Evolutionary conservation across 1,140 invertebrate genomes (phyloP).

Genomic region (Bombus superbus): DNA sequence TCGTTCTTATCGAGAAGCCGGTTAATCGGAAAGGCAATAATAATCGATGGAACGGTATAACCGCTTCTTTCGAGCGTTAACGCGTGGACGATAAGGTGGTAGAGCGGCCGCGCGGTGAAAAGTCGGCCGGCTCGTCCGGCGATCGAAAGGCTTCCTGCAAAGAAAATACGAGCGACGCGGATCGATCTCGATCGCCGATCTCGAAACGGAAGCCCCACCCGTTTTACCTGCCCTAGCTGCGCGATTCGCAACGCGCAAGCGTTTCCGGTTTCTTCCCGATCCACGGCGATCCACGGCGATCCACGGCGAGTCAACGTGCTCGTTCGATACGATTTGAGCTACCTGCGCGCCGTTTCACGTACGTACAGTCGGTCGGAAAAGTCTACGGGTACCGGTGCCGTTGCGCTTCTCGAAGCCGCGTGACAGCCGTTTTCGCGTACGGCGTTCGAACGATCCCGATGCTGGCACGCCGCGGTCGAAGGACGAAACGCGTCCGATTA

Average conservation of each 20-base stretch:
- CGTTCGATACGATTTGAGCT: background rate
- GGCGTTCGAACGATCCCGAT: too few relatives aligned
- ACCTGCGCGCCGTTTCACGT: background rate
- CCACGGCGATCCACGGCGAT: background rate
- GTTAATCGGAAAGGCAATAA: background rate
- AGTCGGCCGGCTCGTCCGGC: constrained; percentile 31
- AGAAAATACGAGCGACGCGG: constrained; percentile 29
- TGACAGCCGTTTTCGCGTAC: too few relatives aligned
- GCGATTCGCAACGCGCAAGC: constrained; percentile 16
- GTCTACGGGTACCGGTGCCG: too few relatives aligned
- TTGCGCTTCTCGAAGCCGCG: too few relatives aligned
- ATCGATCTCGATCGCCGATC: constrained; percentile 62
- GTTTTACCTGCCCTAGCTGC: constrained; percentile 61
- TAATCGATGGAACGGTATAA: constrained; percentile 33
- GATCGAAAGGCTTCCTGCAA: constrained; percentile 47
- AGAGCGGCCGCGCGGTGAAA: background rate
- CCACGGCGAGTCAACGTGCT: constrained; percentile 20
- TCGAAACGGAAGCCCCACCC: constrained; percentile 62
- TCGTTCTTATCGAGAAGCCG: background rate
- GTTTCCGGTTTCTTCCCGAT: constrained; percentile 59
- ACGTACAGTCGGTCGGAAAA: too few relatives aligned
- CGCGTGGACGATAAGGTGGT: background rate
- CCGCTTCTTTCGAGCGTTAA: constrained; percentile 2
- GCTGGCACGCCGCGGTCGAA: too few relatives aligned
- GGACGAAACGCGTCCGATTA: too few relatives aligned